phyloP scores from a whole-genome alignment of 2,113 vertebrate genomes.

The Rhegmatorhina hoffmannsi region DNA sequence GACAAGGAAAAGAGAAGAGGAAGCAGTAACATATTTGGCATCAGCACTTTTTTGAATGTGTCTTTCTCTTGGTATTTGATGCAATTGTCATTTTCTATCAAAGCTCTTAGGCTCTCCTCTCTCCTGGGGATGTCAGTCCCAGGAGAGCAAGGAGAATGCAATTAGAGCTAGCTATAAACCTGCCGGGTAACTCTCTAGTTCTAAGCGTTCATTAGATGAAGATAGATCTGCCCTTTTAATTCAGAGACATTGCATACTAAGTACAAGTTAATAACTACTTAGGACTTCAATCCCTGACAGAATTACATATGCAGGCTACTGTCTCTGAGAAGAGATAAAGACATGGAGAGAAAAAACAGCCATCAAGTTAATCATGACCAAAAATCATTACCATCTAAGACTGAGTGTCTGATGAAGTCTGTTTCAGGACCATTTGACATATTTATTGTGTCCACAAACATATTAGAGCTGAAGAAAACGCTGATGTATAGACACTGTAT shows the following conservation, averaged over 20 bases:
- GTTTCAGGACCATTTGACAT: neutral
- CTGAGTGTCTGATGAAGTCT: conserved; percentile 22
- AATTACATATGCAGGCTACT: neutral
- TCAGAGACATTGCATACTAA: conserved; percentile 20
- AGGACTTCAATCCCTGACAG: conserved; percentile 21
- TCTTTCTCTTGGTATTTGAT: neutral
- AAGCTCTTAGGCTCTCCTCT: neutral
- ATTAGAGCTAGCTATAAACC: conserved; percentile 36
- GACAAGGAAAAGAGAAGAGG: neutral
- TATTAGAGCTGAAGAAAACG: neutral
- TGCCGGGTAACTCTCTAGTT: conserved; percentile 27
- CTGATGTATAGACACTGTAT: neutral
- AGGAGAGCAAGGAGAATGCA: neutral
- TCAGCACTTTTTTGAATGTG: neutral
- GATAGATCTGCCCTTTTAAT: conserved; percentile 54
- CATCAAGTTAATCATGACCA: neutral
- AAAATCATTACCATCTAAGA: conserved; percentile 30
- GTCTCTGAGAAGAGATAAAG: conserved; percentile 34
- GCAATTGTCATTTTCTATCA: neutral
- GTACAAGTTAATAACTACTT: conserved; percentile 45
- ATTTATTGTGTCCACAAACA: neutral
- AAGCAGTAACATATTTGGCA: neutral
- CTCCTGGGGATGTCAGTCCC: neutral
- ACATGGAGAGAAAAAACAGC: neutral
- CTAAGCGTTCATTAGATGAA: conserved; percentile 44